Evolutionary conservation across 2,888 invertebrate genomes (phyloP).

Genomic region (Drosophila colorata): DNA sequence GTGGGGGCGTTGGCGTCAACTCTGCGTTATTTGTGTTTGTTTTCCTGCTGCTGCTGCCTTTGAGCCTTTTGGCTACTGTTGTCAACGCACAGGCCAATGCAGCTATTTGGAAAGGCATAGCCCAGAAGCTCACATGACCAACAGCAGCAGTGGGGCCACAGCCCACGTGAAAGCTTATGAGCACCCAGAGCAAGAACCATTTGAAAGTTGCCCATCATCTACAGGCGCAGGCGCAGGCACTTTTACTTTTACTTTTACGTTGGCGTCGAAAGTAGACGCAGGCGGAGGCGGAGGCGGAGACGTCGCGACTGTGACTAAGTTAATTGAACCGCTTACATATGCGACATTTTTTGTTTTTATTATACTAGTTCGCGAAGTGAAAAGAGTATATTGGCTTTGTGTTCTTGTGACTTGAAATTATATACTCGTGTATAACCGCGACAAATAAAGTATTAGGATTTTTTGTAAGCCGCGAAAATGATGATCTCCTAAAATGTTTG

Average conservation of each 20-base stretch:
- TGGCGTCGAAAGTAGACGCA: background rate
- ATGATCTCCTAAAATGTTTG: no score
- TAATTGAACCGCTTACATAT: conserved; percentile 21
- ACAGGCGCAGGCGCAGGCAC: conserved; percentile 12
- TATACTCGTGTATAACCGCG: no score
- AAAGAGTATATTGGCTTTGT: no score
- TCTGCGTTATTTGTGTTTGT: conserved; percentile 6
- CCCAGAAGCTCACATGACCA: background rate
- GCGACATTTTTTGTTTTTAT: conserved; percentile 14
- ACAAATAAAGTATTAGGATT: no score
- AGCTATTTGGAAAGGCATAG: conserved; percentile 16
- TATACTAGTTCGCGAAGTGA: no score
- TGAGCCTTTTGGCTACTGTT: no score
- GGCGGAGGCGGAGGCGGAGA: background rate
- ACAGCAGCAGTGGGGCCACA: no score
- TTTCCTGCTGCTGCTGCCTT: background rate
- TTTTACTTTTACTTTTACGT: conserved; percentile 40
- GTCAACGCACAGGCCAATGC: no score
- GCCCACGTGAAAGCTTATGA: conserved; percentile 27
- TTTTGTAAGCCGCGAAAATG: no score
- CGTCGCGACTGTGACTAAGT: conserved; percentile 29
- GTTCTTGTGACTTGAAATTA: no score
- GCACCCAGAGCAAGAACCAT: conserved; percentile 40
- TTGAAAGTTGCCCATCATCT: conserved; percentile 54
- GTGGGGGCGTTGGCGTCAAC: conserved; percentile 43